phyloP scores from a whole-genome alignment of 2,797 vertebrate genomes.

The Crocodylus rhombifer region DNA sequence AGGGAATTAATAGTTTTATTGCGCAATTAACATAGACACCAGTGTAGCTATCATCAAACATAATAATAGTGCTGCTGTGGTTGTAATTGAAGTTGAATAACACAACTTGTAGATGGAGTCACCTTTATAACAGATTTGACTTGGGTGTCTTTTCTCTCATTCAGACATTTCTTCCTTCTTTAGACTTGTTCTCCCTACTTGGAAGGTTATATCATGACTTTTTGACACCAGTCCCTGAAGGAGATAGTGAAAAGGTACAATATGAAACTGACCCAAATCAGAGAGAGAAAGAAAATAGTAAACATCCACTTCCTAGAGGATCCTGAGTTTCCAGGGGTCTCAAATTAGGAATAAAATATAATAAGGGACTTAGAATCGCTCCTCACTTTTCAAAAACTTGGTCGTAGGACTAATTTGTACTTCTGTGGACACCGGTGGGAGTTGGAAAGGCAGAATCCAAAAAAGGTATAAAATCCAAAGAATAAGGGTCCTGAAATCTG shows the following conservation, averaged over 20 bases:
- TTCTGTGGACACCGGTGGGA: background rate
- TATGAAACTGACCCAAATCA: fast-evolving
- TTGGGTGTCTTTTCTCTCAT: too few species aligned
- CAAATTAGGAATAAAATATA: background rate
- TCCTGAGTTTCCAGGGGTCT: background rate
- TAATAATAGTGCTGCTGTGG: background rate
- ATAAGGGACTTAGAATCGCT: background rate
- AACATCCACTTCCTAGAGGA: too few species aligned
- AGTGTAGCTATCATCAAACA: background rate
- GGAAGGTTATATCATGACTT: fast-evolving
- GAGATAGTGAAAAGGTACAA: fast-evolving
- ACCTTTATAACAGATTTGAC: too few species aligned
- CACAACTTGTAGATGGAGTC: background rate
- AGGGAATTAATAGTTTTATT: background rate
- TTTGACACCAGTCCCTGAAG: fast-evolving
- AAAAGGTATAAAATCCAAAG: background rate
- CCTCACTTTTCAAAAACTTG: background rate
- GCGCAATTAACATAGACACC: background rate
- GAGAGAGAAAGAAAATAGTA: background rate
- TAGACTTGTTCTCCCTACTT: fast-evolving
- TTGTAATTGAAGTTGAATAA: fast-evolving
- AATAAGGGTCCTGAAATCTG: too few species aligned
- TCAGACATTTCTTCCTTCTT: background rate
- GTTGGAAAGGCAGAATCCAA: background rate
- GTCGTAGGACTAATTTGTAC: background rate